Percentiles rank a stretch among this genome's conserved stretches.
These are phyloP conservation scores for Pasiphila rectangulata DNA, from an alignment of 2,888 invertebrate genomes.

Conservation along the genomic window DNA sequence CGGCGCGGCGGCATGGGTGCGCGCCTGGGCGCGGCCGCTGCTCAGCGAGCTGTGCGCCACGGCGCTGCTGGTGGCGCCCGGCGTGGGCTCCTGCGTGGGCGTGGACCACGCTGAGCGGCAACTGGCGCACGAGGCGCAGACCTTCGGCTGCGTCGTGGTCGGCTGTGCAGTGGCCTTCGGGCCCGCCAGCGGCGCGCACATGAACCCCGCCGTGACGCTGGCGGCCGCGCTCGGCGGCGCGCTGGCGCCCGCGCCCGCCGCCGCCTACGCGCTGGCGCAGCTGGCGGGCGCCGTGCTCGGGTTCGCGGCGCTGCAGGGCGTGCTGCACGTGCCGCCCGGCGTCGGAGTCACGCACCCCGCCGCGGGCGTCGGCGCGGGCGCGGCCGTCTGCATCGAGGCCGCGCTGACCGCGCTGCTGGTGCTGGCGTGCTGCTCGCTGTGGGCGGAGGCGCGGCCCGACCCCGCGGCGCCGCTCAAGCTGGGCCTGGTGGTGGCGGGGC, in stretches of 20 bases:
- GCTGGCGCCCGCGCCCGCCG: conserved; percentile 55
- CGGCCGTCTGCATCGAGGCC: conserved; percentile 48
- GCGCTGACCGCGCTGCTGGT: conserved; percentile 52
- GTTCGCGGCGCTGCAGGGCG: conserved; percentile 44
- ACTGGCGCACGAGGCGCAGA: conserved; percentile 59
- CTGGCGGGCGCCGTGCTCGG: conserved; percentile 53
- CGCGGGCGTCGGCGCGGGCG: conserved; percentile 34
- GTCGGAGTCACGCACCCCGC: conserved; percentile 41
- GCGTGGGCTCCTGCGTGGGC: too few relatives aligned
- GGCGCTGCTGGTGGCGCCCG: conserved; percentile 49
- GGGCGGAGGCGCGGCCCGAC: conserved; percentile 58
- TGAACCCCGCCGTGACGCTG: conserved; percentile 89
- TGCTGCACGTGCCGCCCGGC: conserved; percentile 25
- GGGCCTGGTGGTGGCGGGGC: conserved; percentile 61
- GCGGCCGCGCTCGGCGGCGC: conserved; percentile 81
- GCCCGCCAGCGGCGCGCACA: conserved; percentile 87
- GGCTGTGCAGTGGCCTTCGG: conserved; percentile 77
- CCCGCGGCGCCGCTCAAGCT: conserved; percentile 57
- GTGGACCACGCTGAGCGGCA: too few relatives aligned
- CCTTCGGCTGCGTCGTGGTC: conserved; percentile 62
- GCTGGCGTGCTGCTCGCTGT: conserved; percentile 53
- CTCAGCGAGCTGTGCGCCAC: conserved; percentile 58
- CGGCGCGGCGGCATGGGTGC: conserved; percentile 42
- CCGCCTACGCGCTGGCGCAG: conserved; percentile 56
- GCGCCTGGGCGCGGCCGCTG: conserved; percentile 64